Base-by-base conservation (phyloP, 2,888 invertebrate genomes). In the Phoenoteleia sp. region DNA sequence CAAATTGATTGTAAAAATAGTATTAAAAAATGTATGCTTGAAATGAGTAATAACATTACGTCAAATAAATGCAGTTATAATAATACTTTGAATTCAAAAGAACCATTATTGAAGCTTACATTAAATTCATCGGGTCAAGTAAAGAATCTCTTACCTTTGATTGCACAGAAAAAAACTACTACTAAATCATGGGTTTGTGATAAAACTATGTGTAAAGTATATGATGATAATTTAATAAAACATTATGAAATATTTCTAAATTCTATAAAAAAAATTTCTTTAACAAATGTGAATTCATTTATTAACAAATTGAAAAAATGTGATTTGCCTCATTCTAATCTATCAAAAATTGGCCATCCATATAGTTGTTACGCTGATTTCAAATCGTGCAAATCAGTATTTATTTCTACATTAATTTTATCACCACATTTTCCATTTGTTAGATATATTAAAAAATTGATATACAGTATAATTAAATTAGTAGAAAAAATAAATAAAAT, bases 381-480 rank as follows among this genome's bases (percentile, higher is more conserved):
- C 0, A 4, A 45, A 23, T 29, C 60, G 9, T 88, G 88, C 52
- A 62, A 56, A 39, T 87, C 87, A 15, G 42, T 54, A 21, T 87
- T 87, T 49, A 42, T 88, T 87, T 81, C 69, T 6, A 39, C 39
- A 3, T 39, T 39, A 39, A 39, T 39, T 39, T 39, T 39, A 39
- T 39, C 39, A n/a, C n/a, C 39, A 1, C 39, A 39, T n/a, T 39
- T 39, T n/a, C 39, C 23, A 47, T 19, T 19, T 23, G 47, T 39
- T 13, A 13, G 39, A n/a, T 39, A 39, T 39, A 39, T 39, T n/a
- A 39, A 39, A 39, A 39, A 39, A 39, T 39, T 39, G n/a, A 15
- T 39, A 7, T 39, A 39, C n/a, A n/a, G 2, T 1, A 39, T 39
- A n/a, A 5, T 39, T n/a, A 1, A 13, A 39, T 39, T 39, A 39